Conservation (phyloP, 2,797 vertebrate genomes). For the Lepus oiostolus region DNA sequence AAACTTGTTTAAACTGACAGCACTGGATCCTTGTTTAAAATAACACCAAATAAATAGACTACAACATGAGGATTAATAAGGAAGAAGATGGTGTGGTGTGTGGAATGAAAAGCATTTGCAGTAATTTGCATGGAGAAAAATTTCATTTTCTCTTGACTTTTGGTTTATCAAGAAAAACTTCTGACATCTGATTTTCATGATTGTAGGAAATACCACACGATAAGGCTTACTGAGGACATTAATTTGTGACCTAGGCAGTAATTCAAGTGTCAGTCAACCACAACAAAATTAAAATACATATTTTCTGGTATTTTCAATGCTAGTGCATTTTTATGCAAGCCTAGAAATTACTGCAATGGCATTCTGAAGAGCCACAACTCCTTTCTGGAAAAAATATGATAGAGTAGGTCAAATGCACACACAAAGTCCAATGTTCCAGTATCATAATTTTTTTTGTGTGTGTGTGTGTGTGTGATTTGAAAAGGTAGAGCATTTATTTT, state of each 20-base stretch:
- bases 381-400: background rate
- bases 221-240: background rate
- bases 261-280: background rate
- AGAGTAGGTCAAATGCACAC: background rate
- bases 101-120: constrained; percentile 31
- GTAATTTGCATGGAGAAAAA: constrained; percentile 56
- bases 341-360: background rate
- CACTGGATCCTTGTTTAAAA: constrained; percentile 76
- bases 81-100: constrained; percentile 11
- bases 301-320: background rate
- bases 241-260: constrained; percentile 1
- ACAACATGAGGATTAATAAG: constrained; percentile 54
- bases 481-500: constrained; percentile 42
- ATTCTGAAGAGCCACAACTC: background rate
- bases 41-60: constrained; percentile 57
- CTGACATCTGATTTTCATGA: background rate
- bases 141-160: constrained; percentile 13
- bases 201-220: background rate
- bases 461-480: background rate
- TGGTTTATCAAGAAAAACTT: background rate
- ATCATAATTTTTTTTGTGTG: background rate
- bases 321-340: background rate
- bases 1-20: constrained; percentile 38
- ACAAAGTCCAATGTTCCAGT: background rate
- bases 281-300: background rate